Evolutionary conservation across 2,113 vertebrate genomes (phyloP), one percentile per base, ranked within the genome.

Genomic region (Chionodraco myersi): DNA sequence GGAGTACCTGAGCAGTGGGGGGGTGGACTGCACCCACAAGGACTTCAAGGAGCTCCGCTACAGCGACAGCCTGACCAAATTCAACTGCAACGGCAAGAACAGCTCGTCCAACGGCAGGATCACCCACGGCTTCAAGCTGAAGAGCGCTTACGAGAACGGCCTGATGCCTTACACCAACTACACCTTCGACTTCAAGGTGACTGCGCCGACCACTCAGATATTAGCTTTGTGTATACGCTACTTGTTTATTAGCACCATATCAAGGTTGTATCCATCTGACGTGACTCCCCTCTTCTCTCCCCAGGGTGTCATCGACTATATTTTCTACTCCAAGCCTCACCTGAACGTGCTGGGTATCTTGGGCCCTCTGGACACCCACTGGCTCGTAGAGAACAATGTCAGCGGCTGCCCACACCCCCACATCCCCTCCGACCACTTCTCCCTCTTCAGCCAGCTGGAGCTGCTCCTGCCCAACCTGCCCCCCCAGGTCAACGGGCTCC

Each of bases 121-220:
- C 94, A 99, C 98, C 12, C 98, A 99, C 52, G 97, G 96, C 93
- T 99, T 99, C 96, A 98, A 97, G 95, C 95, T 99, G 82, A 97
- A 98, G 96, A 99, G 96, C 95, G 96, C 98, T 93, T 99, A 99
- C 68, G 97, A 99, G 94, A 96, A 97, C 60, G 96, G 96, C 95
- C 95, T 98, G 93, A 99, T 99, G 97, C 97, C 97, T 97, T 99
- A 98, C 52, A 99, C 98, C 57, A 99, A 99, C 94, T 99, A 99
- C 86, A 99, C 98, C 15, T 98, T 96, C 63, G 98, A 99, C 89
- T 99, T 99, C 92, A 99, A 97, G 97, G 98, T 99, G 82, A 80
- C 82, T 14, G 1, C 1, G 23, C 23, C 12, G 14, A 16, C 9
- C 0, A 9, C 3, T 3, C 3, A 0, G 16, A 1, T 30, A 10